Evolutionary conservation across 2,888 invertebrate genomes (phyloP).

Genomic region (Isotomurus palustris): DNA sequence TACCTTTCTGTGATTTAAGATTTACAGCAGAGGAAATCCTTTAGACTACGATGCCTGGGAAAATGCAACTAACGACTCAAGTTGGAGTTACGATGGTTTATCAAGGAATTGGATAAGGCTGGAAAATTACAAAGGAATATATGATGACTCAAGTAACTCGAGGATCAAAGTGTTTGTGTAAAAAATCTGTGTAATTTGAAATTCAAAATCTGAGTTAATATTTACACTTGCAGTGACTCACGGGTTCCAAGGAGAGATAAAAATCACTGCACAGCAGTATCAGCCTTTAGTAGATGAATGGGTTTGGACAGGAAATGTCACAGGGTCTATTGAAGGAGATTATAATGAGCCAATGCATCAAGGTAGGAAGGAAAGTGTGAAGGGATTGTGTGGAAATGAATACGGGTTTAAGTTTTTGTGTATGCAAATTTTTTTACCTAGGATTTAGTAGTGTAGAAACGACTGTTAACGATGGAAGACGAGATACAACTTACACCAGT

Average conservation of each 20-base stretch:
- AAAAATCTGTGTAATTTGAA: too few species aligned
- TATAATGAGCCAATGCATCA: too few species aligned
- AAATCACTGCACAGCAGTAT: not conserved
- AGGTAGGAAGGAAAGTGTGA: too few species aligned
- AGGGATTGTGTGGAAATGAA: too few species aligned
- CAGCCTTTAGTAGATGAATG: constrained; percentile 1
- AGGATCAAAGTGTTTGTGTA: too few species aligned
- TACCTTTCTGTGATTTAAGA: not conserved
- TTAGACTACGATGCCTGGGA: constrained; percentile 1
- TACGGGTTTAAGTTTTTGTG: too few species aligned
- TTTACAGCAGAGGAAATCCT: constrained; percentile 9
- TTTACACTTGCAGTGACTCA: not conserved
- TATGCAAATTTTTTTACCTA: too few species aligned
- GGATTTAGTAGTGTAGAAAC: constrained; percentile 1
- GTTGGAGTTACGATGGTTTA: not conserved
- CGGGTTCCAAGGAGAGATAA: not conserved
- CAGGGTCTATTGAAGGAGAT: too few species aligned
- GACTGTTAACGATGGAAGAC: constrained; percentile 2
- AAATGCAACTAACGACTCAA: not conserved
- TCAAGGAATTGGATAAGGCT: not conserved
- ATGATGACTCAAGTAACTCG: constrained; percentile 3
- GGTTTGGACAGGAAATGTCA: not conserved
- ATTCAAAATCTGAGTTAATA: not conserved
- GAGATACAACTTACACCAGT: not conserved
- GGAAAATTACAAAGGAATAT: constrained; percentile 8